Evolutionary conservation across 1,140 invertebrate genomes (phyloP), one percentile per base, ranked within the genome.

Genomic region (Goniozus legneri): DNA sequence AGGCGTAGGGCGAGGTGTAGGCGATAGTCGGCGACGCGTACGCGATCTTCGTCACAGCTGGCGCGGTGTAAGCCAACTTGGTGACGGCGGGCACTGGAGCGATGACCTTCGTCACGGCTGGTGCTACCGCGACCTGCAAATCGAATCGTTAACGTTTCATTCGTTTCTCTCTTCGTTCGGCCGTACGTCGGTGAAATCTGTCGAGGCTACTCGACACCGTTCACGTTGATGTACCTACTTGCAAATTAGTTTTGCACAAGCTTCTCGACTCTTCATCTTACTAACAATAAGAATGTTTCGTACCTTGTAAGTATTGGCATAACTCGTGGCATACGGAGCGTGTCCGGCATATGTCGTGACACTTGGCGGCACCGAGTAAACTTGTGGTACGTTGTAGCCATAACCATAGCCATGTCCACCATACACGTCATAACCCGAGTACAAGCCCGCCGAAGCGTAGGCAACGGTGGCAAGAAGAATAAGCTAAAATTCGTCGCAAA

Each of bases 371-470:
- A n/a, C n/a, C n/a, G n/a, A n/a, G 19, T 15, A 38, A 15, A 38
- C 40, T 0, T 37, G 35, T 3, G 50, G 47, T 24, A 37, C 44
- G 14, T 50, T 53, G 20, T 58, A 50, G 3, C 57, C 54, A 3
- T 43, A 44, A 13, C 56, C 58, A 15, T 60, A 62, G 3, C 51
- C 52, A 15, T 63, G 55, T 12, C 61, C 62, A 19, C 64, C 62
- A 33, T 60, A 56, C 3, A 44, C 52, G 12, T 50, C 52, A 21
- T 65, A 58, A 39, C 59, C 57, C 35, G 60, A 61, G 30, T 68
- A 65, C 2, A 65, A 45, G 41, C 55, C 67, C 20, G 71, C 71
- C 13, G 63, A 64, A 3, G 59, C 67, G 34, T 65, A 73, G 15
- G 68, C 67, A 47, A 70, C 44, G 3, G 37, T 15, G 47, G 60